Evolutionary conservation across 2,888 invertebrate species (phyloP).

Genomic region (Drosophila anomalata): DNA sequence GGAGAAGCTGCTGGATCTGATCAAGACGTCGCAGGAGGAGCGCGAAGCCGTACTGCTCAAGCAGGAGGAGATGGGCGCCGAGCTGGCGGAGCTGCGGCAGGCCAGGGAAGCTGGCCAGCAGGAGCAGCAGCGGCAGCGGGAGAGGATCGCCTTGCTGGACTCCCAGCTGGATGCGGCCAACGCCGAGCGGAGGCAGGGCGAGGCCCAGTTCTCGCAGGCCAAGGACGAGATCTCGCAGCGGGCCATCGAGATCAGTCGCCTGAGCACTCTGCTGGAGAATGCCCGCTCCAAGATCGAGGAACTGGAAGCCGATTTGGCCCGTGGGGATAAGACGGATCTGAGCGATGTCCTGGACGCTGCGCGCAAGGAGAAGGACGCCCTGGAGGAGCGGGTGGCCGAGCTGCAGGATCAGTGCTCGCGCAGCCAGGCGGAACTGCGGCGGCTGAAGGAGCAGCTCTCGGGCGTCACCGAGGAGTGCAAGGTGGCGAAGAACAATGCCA

Average conservation of each 20-base stretch:
- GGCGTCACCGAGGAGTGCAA: constrained; percentile 89
- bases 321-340: constrained; percentile 89
- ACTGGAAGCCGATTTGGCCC: constrained; percentile 88
- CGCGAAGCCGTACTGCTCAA: constrained; percentile 89
- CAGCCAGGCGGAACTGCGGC: constrained; percentile 88
- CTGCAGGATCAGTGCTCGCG: constrained; percentile 89
- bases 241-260: constrained; percentile 91
- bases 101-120: constrained; percentile 86
- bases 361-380: constrained; percentile 89
- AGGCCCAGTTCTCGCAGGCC: constrained; percentile 89
- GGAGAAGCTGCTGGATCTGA: constrained; percentile 92
- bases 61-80: constrained; percentile 91
- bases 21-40: constrained; percentile 93
- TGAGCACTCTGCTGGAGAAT: constrained; percentile 91
- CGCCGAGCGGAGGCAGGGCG: constrained; percentile 90
- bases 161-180: constrained; percentile 89
- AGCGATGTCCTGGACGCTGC: constrained; percentile 89
- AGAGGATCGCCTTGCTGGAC: constrained; percentile 89
- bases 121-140: constrained; percentile 88
- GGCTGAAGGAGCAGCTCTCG: constrained; percentile 88
- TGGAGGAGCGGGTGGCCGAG: constrained; percentile 88
- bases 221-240: constrained; percentile 90
- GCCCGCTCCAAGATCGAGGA: constrained; percentile 92
- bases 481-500: constrained; percentile 93
- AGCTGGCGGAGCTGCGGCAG: constrained; percentile 87